A percentile compares a stretch with the other conserved stretches of the same genome.
These are phyloP conservation scores for Platysteira castanea DNA, from an alignment of 2,113 vertebrate genomes.

Conservation along the genomic window DNA sequence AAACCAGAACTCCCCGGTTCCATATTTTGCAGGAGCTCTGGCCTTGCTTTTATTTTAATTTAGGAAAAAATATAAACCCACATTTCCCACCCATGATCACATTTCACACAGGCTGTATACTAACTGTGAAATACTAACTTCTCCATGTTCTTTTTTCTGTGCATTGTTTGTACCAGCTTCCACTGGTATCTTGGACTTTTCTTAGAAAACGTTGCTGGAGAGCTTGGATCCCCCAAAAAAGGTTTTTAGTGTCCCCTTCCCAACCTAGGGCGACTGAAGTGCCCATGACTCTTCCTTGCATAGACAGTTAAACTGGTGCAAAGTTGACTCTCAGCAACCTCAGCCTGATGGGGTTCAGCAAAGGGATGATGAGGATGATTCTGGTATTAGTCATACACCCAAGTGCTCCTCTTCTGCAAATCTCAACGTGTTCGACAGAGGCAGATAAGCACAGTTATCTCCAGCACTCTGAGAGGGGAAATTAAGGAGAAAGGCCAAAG, in stretches of 20 bases:
- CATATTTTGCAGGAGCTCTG: not conserved
- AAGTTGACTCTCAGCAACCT: not conserved
- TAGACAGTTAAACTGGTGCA: not conserved
- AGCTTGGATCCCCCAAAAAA: not conserved
- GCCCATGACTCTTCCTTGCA: not conserved
- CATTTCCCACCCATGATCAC: not conserved
- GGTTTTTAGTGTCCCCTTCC: not conserved
- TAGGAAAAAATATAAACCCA: not conserved
- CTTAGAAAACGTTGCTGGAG: not conserved
- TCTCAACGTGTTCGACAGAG: not conserved
- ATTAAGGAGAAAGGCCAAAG: not conserved
- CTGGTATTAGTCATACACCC: not conserved
- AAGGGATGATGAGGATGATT: not conserved
- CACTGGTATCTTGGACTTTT: not conserved
- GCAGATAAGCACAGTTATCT: constrained; percentile 19
- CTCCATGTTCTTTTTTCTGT: not conserved
- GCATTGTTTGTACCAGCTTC: not conserved
- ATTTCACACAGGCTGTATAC: not conserved
- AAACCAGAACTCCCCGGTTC: not conserved
- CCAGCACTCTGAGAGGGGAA: not conserved
- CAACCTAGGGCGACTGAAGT: not conserved
- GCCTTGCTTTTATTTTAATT: constrained; percentile 26
- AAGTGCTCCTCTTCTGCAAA: not conserved
- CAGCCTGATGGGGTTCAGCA: not conserved
- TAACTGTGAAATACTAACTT: not conserved